Base-by-base conservation (phyloP, 2,797 vertebrate genomes). In the Thripadectes ignobilis region DNA sequence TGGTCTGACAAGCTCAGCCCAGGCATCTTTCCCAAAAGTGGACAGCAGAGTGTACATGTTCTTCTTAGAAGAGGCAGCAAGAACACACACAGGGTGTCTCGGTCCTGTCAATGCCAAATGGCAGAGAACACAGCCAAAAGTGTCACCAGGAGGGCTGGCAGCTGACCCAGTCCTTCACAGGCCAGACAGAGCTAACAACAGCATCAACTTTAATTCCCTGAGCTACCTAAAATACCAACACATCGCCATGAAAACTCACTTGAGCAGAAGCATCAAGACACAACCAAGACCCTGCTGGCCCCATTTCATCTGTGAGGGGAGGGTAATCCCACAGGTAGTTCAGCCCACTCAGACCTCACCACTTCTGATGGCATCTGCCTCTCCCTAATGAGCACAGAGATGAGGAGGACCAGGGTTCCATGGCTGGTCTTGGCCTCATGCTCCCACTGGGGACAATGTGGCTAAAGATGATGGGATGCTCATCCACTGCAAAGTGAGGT, bases 81-180 rank as follows among this genome's bases (percentile, higher is more conserved):
- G 78, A 89, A 71, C 72, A 45, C 3, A 58, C 29, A 41, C 2
- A 26, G 12, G 27, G 32, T 76, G 32, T 48, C 41, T 43, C 0
- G 2, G 61, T 85, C 22, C 68, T 74, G 48, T 58, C 65, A 76
- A 23, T 26, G 30, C 55, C 3, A 1, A 89, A 54, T 3, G 7
- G 62, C 54, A 81, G 77, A 2, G 6, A 26, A 45, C 39, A 49
- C 2, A 21, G 85, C 59, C 78, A 85, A 59, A 12, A 72, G 45
- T 51, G 63, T 74, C 87, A 89, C 78, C 67, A 82, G 59, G n/a
- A 84, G 48, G 51, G 63, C 82, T 92, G 92, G 79, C 82, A 80
- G 73, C 49, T 52, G 68, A 52, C 72, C 55, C 45, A 61, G n/a
- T 12, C 75, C 71, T 79, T 65, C 4, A 1, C 63, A 61, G 59